Evolutionary conservation across 1,140 invertebrate genomes (phyloP).

Genomic region (Galleria mellonella): DNA sequence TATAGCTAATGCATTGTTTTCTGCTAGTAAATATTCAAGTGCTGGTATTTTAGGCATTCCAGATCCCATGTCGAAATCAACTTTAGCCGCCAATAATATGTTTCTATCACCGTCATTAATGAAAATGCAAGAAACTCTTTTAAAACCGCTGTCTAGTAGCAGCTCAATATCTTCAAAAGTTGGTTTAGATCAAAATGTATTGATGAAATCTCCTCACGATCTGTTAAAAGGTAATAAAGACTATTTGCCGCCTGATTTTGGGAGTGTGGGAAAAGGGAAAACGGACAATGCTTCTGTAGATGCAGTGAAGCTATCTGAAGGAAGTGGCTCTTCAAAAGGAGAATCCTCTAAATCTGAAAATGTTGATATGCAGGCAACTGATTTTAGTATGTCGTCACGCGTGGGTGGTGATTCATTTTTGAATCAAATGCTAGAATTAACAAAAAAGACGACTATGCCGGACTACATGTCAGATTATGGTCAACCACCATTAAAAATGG

Average conservation of each 20-base stretch:
- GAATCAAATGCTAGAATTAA: slow-evolving; percentile 71
- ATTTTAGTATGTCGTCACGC: slow-evolving; percentile 55
- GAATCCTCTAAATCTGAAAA: slow-evolving; percentile 42
- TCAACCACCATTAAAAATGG: slow-evolving; percentile 54
- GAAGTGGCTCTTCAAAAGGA: slow-evolving; percentile 32
- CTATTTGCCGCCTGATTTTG: slow-evolving; percentile 68
- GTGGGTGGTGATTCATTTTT: slow-evolving; percentile 63
- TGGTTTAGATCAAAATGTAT: slow-evolving; percentile 53
- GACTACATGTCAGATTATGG: slow-evolving; percentile 62
- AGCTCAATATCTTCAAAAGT: slow-evolving; percentile 63
- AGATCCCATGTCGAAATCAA: slow-evolving; percentile 81
- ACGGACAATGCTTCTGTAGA: slow-evolving; percentile 36
- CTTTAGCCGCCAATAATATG: slow-evolving; percentile 81
- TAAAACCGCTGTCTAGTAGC: slow-evolving; percentile 66
- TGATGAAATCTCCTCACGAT: slow-evolving; percentile 68
- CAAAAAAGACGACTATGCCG: slow-evolving; percentile 68
- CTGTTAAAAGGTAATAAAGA: slow-evolving; percentile 66
- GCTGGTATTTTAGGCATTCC: slow-evolving; percentile 77
- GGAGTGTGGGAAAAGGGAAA: slow-evolving; percentile 62
- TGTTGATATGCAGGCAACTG: slow-evolving; percentile 38
- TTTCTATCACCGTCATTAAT: slow-evolving; percentile 75
- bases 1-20: slow-evolving; percentile 77
- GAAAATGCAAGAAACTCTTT: slow-evolving; percentile 72
- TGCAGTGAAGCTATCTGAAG: slow-evolving; percentile 39
- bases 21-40: slow-evolving; percentile 76